Base-by-base conservation (phyloP, 2,113 vertebrate species). In the Cryptotis parvus region DNA sequence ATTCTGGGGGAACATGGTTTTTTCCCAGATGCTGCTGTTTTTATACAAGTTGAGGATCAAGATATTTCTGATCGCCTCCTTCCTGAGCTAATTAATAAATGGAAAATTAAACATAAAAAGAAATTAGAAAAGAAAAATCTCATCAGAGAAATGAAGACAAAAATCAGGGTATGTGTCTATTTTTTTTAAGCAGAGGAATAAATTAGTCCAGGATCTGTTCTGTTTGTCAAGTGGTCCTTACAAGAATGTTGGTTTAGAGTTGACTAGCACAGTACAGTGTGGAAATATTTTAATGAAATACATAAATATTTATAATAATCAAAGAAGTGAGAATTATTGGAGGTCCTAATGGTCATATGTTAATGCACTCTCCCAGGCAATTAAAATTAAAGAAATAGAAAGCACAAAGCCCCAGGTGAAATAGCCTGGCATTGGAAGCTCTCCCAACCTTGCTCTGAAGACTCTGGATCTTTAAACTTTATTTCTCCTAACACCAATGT, bases 21-120 rank as follows among this genome's bases (percentile, higher is more conserved):
- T 92, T 99, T 98, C 95, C 99, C 99, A 76, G 99, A 99, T 68
- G 63, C 97, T 79, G 97, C 94, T 2, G 72, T 99, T 65, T 89
- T 97, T 78, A 97, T 99, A 96, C 94, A 97, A 78, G 97, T 98
- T 84, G 98, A 98, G 4, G 97, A 98, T 69, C 94, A 89, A 15
- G 98, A 98, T 1, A 41, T 99, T 90, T 95, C 97, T 95, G 94
- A 96, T 26, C 98, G 98, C 16, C 96, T 99, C 79, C 96, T 99
- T 95, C 98, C 98, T 35, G 82, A 88, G 24, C 95, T 94, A 84
- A 91, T 99, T 41, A 61, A 96, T 65, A 97, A 97, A 39, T 99
- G 99, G 99, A 98, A 95, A 85, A 92, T 98, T 8, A 98, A 87
- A 79, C 94, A 65, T 27, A 63, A 22, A 31, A 97, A 84, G 76